Evolutionary conservation across 2,113 vertebrate genomes (phyloP).

Genomic region (Oncorhynchus nerka): DNA sequence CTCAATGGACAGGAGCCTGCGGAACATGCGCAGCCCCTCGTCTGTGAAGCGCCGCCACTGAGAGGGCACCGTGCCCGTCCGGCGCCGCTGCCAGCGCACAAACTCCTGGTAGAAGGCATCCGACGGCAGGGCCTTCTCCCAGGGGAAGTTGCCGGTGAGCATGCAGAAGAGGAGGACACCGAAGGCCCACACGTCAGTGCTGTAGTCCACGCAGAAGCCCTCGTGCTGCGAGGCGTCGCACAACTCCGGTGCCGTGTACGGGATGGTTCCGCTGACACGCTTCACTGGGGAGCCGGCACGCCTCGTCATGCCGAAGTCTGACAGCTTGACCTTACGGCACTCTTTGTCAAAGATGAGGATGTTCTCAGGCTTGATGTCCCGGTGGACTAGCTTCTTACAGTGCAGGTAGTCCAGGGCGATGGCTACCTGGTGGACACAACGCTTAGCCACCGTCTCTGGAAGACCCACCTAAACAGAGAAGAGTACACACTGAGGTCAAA

Average conservation of each 20-base stretch:
- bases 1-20: conserved; percentile 72
- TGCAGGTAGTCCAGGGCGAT: conserved; percentile 80
- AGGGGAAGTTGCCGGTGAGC: conserved; percentile 82
- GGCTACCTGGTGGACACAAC: conserved; percentile 80
- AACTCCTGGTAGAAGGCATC: conserved; percentile 80
- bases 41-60: conserved; percentile 80
- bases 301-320: conserved; percentile 81
- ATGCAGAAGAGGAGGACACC: conserved; percentile 82
- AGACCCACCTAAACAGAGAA: conserved; percentile 71
- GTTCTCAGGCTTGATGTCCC: conserved; percentile 82
- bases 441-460: conserved; percentile 72
- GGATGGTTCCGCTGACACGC: conserved; percentile 80
- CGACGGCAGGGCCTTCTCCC: conserved; percentile 77
- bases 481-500: neutral
- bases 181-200: conserved; percentile 81
- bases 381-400: conserved; percentile 77
- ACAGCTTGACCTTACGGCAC: conserved; percentile 80
- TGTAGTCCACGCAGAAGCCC: conserved; percentile 76
- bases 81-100: conserved; percentile 74
- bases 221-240: conserved; percentile 70
- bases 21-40: conserved; percentile 77
- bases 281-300: conserved; percentile 75
- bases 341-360: conserved; percentile 81
- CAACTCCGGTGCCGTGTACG: conserved; percentile 80
- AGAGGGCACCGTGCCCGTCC: conserved; percentile 59